phyloP scores from a whole-genome alignment of 64 coral and sea anemone genomes.

The Astreopora myriophthalma region DNA sequence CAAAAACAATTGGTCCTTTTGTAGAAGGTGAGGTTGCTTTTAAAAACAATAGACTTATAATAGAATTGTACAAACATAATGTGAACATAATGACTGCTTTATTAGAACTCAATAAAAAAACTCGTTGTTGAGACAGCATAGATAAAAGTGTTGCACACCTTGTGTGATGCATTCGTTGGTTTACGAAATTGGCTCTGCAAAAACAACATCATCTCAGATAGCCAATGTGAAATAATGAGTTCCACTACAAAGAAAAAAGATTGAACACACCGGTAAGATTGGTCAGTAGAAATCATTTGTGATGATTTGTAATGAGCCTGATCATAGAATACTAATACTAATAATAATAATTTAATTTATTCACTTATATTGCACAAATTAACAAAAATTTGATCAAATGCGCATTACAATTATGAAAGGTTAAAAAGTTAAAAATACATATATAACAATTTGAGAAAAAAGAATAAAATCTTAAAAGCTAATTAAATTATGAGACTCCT shows the following conservation, averaged over 20 bases:
- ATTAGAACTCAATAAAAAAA: background rate
- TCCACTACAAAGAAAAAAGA: conserved; percentile 19
- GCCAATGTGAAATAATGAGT: conserved; percentile 42
- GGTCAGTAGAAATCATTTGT: background rate
- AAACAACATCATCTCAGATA: conserved; percentile 33
- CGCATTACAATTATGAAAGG: too few relatives aligned
- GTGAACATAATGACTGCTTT: background rate
- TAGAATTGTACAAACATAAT: too few relatives aligned
- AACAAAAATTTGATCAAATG: too few relatives aligned
- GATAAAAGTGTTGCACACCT: background rate
- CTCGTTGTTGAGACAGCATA: background rate
- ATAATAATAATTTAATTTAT: too few relatives aligned
- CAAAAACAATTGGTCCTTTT: too few relatives aligned
- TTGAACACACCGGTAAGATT: background rate
- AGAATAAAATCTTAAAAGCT: too few relatives aligned
- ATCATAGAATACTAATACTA: background rate
- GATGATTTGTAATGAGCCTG: background rate
- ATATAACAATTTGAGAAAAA: too few relatives aligned
- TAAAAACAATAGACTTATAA: too few relatives aligned
- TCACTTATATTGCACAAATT: too few relatives aligned
- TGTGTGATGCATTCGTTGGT: conserved; percentile 6
- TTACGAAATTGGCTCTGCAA: conserved; percentile 6
- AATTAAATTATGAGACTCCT: too few relatives aligned
- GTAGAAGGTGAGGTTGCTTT: too few relatives aligned
- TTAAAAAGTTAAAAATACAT: too few relatives aligned